These are phyloP conservation scores for Sclerurus mexicanus DNA, from an alignment of 2,113 vertebrate species.

Conservation along the genomic window DNA sequence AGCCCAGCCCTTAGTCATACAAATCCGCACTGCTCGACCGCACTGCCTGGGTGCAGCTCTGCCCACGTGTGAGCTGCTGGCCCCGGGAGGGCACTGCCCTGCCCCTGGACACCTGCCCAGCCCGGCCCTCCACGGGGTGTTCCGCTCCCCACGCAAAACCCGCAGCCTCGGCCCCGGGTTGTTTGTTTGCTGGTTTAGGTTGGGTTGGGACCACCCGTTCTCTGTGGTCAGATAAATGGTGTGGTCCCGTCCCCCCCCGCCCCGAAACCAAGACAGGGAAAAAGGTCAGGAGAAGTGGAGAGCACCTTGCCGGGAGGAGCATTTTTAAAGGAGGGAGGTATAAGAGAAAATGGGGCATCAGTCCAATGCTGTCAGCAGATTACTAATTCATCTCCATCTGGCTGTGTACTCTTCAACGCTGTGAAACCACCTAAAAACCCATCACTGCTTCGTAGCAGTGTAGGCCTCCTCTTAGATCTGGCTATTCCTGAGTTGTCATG, in stretches of 20 bases:
- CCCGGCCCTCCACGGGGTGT: rapidly evolving
- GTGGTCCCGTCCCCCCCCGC: rapidly evolving
- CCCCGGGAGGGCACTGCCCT: not conserved
- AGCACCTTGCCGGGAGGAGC: not conserved
- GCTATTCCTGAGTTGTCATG: slow-evolving; percentile 39
- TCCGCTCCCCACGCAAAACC: rapidly evolving
- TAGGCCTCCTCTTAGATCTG: not conserved
- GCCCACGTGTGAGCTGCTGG: rapidly evolving
- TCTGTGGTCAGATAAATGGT: not conserved
- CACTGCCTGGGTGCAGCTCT: not conserved
- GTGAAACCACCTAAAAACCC: not conserved
- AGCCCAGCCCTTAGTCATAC: rapidly evolving
- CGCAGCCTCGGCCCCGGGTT: rapidly evolving
- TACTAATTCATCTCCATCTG: not conserved
- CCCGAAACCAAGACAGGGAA: not conserved
- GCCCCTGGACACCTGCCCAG: not conserved
- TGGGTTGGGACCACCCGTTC: rapidly evolving
- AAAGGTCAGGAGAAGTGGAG: not conserved
- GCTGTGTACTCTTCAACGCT: not conserved
- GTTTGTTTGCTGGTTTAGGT: not conserved
- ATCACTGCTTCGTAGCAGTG: not conserved
- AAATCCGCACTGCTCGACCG: rapidly evolving
- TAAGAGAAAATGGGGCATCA: not conserved
- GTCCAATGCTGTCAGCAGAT: rapidly evolving
- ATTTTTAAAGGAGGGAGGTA: not conserved